Percentiles rank a stretch among this genome's conserved stretches.
Evolutionary conservation across 2,797 vertebrate genomes (phyloP).

Genomic region (Chaetophractus vellerosus): DNA sequence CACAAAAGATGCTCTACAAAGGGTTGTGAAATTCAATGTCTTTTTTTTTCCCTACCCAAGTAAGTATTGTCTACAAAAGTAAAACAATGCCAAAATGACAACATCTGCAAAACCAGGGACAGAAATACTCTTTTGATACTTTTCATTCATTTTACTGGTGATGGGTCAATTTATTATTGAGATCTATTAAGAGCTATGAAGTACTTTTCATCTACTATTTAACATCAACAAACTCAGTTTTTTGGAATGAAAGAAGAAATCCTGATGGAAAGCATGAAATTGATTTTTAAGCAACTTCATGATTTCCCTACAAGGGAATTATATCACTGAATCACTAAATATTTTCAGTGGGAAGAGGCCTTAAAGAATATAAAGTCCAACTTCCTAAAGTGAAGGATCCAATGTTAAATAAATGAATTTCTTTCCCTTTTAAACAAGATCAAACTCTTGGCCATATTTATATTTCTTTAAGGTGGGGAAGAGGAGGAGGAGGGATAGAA

Average conservation of each 20-base stretch:
- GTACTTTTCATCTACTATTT: conserved; percentile 16
- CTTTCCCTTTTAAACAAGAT: conserved; percentile 7
- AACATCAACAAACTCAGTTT: conserved; percentile 51
- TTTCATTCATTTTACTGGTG: neutral
- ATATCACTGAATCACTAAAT: conserved; percentile 18
- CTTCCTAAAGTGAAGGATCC: neutral
- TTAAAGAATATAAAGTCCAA: neutral
- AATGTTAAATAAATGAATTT: neutral
- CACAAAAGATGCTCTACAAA: neutral
- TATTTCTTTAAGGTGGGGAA: neutral
- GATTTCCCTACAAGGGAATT: neutral
- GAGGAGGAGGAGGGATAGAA: neutral
- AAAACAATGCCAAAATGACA: conserved; percentile 45
- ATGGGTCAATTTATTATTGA: neutral
- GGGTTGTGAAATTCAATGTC: conserved; percentile 23
- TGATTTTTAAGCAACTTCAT: conserved; percentile 34
- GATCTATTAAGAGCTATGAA: conserved; percentile 36
- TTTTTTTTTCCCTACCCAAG: neutral
- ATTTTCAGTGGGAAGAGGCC: neutral
- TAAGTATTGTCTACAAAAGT: conserved; percentile 29
- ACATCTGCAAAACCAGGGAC: conserved; percentile 27
- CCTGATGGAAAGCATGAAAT: neutral
- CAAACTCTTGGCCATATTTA: neutral
- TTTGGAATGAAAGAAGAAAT: conserved; percentile 32
- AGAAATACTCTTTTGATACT: conserved; percentile 32